Conservation (phyloP, 2,888 invertebrate genomes). For the Therioaphis trifolii region DNA sequence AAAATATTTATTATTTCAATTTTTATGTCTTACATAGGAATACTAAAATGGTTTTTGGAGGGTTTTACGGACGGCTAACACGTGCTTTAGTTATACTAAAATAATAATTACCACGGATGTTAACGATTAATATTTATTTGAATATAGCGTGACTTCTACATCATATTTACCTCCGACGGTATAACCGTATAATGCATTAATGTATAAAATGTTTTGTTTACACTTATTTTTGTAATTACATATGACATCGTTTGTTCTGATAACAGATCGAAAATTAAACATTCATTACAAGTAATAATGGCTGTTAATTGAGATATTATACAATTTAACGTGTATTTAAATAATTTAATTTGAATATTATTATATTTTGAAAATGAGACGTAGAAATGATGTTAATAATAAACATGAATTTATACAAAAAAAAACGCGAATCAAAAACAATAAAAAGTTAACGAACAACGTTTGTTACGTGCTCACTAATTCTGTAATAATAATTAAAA, state of each 20-base stretch:
- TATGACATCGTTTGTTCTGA: not conserved
- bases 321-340: no score
- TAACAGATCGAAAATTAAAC: not conserved
- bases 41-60: slow-evolving; percentile 36
- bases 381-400: no score
- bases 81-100: not conserved
- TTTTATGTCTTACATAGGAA: slow-evolving; percentile 10
- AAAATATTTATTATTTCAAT: slow-evolving; percentile 39
- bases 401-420: no score
- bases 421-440: no score
- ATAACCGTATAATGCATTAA: no score
- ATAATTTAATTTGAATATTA: no score
- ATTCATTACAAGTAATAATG: not conserved
- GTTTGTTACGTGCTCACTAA: no score
- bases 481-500: no score
- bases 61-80: slow-evolving; percentile 21
- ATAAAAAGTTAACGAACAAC: no score
- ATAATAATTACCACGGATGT: slow-evolving; percentile 38
- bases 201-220: no score
- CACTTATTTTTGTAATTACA: not conserved
- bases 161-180: not conserved
- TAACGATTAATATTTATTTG: slow-evolving; percentile 44
- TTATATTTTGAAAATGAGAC: no score
- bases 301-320: no score
- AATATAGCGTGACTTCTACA: slow-evolving; percentile 22